Evolutionary conservation across 2,888 invertebrate species (phyloP).

Genomic region (Rhogogaster chlorosoma): DNA sequence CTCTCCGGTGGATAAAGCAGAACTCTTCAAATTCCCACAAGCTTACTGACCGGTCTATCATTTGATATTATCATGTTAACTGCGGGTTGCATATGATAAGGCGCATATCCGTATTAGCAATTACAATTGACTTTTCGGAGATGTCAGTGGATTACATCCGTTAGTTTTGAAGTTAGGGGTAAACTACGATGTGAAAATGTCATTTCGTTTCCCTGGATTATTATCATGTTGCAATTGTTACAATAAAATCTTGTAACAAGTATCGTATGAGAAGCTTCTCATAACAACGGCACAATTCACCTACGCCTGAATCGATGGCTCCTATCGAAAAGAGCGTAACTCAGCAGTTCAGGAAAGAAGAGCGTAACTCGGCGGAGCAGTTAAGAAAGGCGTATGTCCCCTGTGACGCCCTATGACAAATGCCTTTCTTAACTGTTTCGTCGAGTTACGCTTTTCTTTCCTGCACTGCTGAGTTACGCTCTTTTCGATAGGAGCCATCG

Average conservation of each 20-base stretch:
- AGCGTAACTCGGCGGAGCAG: too few relatives aligned
- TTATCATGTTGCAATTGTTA: not conserved
- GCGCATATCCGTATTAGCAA: not conserved
- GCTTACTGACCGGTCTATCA: not conserved
- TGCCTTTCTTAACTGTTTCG: too few relatives aligned
- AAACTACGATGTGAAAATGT: not conserved
- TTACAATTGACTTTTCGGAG: too few relatives aligned
- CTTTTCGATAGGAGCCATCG: too few relatives aligned
- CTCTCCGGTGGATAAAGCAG: not conserved
- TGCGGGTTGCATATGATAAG: not conserved
- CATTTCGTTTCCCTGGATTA: not conserved
- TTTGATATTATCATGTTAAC: not conserved
- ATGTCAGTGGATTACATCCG: too few relatives aligned
- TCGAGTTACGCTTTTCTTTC: too few relatives aligned
- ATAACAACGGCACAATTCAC: not conserved
- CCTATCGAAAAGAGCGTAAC: too few relatives aligned
- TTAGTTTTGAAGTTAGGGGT: not conserved
- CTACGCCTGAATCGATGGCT: too few relatives aligned
- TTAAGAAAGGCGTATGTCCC: too few relatives aligned
- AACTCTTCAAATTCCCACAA: not conserved
- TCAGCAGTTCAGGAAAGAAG: too few relatives aligned
- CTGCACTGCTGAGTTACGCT: too few relatives aligned
- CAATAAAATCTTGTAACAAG: not conserved
- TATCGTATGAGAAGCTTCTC: not conserved
- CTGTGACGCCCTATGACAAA: too few relatives aligned